These are phyloP conservation scores for Catocala nupta DNA, from an alignment of 2,888 invertebrate genomes.

Conservation along the genomic window DNA sequence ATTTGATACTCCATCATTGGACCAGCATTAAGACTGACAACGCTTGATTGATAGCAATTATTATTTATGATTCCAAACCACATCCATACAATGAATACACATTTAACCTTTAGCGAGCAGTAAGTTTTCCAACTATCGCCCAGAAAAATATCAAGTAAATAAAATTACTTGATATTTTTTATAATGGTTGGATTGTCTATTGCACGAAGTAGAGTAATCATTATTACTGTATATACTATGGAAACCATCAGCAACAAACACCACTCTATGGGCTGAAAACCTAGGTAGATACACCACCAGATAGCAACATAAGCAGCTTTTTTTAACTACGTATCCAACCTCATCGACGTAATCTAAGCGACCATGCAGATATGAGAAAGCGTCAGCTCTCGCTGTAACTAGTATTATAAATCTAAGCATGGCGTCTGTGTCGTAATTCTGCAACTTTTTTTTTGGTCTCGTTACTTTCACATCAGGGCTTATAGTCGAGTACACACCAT, in stretches of 20 bases:
- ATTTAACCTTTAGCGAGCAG: constrained; percentile 10
- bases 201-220: constrained; percentile 16
- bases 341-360: constrained; percentile 34
- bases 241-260: constrained; percentile 15
- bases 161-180: too few relatives aligned
- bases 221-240: constrained; percentile 9
- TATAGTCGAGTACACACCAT: constrained; percentile 9
- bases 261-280: constrained; percentile 34
- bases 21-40: constrained; percentile 51
- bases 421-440: constrained; percentile 26
- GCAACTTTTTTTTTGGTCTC: constrained; percentile 24
- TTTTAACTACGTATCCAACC: constrained; percentile 25
- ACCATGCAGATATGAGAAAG: constrained; percentile 26
- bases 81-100: constrained; percentile 60
- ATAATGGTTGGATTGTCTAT: constrained; percentile 20
- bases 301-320: constrained; percentile 13
- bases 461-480: constrained; percentile 16
- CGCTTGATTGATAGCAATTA: constrained; percentile 48
- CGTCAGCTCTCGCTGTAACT: constrained; percentile 11
- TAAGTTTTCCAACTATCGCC: constrained; percentile 16
- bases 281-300: constrained; percentile 50
- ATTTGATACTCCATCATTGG: constrained; percentile 44
- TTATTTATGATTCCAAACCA: constrained; percentile 57
- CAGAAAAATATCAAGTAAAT: constrained; percentile 23
- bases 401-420: constrained; percentile 26